Conservation (phyloP, 2,113 vertebrate species). For the Cepphus grylle region DNA sequence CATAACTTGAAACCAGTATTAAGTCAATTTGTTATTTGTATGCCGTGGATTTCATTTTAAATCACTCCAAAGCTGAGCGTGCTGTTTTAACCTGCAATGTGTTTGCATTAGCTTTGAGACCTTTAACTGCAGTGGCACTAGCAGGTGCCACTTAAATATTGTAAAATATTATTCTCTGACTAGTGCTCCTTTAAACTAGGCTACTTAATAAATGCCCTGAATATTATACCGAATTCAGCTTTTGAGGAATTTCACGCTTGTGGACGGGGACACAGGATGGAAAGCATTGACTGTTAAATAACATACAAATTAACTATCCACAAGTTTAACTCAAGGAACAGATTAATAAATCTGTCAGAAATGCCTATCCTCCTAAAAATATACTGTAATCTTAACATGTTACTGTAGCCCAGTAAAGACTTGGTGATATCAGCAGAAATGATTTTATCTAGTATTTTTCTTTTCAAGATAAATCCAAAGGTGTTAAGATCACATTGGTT, state of each 20-base stretch:
- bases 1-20: neutral
- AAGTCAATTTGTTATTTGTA: slow-evolving; percentile 11
- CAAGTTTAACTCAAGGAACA: slow-evolving; percentile 12
- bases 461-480: slow-evolving; percentile 61
- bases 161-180: neutral
- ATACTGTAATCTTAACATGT: neutral
- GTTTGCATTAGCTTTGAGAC: neutral
- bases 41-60: neutral
- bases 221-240: neutral
- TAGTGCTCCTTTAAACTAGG: neutral
- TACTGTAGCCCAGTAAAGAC: slow-evolving; percentile 16
- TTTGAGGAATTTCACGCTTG: neutral
- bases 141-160: neutral
- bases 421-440: slow-evolving; percentile 23
- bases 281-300: slow-evolving; percentile 19
- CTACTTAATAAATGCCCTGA: neutral
- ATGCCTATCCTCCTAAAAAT: neutral
- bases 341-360: slow-evolving; percentile 38
- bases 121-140: neutral
- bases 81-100: neutral
- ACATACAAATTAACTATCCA: slow-evolving; percentile 13
- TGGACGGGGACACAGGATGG: neutral
- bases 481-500: slow-evolving; percentile 58
- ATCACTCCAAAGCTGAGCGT: neutral
- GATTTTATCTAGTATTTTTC: slow-evolving; percentile 55